Percentiles rank a stretch among this genome's conserved stretches.
phyloP scores from a whole-genome alignment of 2,888 invertebrate species.

The Chydorus sphaericus region DNA sequence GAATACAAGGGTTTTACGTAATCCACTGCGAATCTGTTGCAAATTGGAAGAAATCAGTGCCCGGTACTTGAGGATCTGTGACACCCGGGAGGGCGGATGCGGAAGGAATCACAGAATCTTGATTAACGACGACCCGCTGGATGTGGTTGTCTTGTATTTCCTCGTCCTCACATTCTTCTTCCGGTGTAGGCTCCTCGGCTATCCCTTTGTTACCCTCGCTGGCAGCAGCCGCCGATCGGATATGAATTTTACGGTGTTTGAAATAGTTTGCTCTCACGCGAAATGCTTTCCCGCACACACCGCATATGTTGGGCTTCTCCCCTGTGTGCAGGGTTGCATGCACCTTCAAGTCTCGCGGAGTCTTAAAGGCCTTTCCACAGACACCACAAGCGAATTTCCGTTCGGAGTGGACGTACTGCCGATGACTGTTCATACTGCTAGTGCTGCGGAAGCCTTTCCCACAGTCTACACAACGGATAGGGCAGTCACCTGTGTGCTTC shows the following conservation, averaged over 20 bases:
- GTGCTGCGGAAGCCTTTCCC: conserved; percentile 11
- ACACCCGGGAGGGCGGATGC: neutral
- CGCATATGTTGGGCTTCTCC: conserved; percentile 13
- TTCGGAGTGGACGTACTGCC: conserved; percentile 13
- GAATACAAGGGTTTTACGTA: neutral
- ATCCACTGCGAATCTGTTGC: conserved; percentile 5
- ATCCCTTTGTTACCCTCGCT: neutral
- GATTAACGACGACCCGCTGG: neutral
- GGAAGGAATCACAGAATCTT: neutral
- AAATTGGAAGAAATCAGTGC: conserved; percentile 8
- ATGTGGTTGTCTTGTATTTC: neutral
- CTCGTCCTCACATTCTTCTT: neutral
- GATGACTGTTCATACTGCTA: conserved; percentile 9
- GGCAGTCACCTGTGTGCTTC: conserved; percentile 14
- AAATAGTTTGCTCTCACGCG: conserved; percentile 13
- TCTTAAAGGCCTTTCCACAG: conserved; percentile 13
- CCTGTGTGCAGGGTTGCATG: neutral
- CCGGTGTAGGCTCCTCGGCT: neutral
- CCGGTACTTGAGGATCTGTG: neutral
- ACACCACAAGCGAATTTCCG: conserved; percentile 12
- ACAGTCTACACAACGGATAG: conserved; percentile 10
- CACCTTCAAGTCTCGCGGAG: conserved; percentile 11
- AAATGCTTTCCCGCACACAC: conserved; percentile 19
- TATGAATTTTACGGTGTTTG: conserved; percentile 10
- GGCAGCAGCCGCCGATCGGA: neutral